Percentiles rank a stretch among this genome's conserved stretches.
These are phyloP conservation scores for Iguana delicatissima DNA, from an alignment of 2,797 vertebrate genomes.

Conservation along the genomic window DNA sequence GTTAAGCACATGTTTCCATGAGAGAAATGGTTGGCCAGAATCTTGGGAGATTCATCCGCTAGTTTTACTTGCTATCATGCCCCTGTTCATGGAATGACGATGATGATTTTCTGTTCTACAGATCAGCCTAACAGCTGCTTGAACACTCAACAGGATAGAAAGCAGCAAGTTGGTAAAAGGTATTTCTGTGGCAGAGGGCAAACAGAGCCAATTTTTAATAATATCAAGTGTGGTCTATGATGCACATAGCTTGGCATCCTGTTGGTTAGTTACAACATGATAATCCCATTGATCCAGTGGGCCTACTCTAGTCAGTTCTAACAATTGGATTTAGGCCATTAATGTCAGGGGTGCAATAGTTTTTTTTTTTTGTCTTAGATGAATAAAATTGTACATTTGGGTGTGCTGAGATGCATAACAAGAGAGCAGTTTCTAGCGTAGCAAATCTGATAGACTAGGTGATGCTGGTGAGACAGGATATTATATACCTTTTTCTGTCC, in stretches of 20 bases:
- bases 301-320: no score
- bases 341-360: no score
- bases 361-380: no score
- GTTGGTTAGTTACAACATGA: no score
- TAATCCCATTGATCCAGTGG: no score
- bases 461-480: no score
- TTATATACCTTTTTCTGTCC: neutral
- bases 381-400: no score
- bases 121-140: neutral
- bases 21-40: neutral
- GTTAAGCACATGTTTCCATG: conserved; percentile 10
- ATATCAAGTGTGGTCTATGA: neutral
- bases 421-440: no score
- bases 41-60: neutral
- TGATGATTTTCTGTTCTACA: neutral
- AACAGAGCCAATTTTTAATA: neutral
- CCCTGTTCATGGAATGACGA: neutral
- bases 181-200: neutral
- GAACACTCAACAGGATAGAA: neutral
- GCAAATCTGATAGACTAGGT: no score
- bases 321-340: no score
- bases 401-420: no score
- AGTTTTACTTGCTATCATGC: neutral
- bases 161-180: neutral
- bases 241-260: no score